Percentiles rank a stretch among this genome's conserved stretches.
Conservation (phyloP, 2,888 invertebrate genomes). For the Anticlea derivata region DNA sequence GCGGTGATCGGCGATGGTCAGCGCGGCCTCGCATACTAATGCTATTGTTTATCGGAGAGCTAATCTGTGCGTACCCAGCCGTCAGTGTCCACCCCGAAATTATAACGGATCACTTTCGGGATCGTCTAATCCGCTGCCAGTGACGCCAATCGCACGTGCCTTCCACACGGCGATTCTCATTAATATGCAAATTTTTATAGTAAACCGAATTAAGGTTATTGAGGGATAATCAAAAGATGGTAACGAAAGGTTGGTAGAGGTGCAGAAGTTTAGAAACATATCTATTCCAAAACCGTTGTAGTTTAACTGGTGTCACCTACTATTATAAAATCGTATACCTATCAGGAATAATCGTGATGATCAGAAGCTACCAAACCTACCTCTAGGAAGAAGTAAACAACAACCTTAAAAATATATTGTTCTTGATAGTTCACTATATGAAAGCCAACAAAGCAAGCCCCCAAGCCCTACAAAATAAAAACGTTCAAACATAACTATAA, state of each 20-base stretch:
- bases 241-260: constrained; percentile 5
- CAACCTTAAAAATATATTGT: neutral
- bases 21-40: constrained; percentile 83
- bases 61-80: constrained; percentile 82
- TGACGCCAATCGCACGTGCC: constrained; percentile 52
- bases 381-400: neutral
- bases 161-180: constrained; percentile 29
- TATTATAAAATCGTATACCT: no score
- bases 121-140: constrained; percentile 69
- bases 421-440: neutral
- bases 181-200: constrained; percentile 40
- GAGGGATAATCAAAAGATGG: constrained; percentile 25
- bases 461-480: constrained; percentile 35
- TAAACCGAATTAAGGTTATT: constrained; percentile 35
- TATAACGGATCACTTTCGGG: constrained; percentile 81
- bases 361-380: no score
- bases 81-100: constrained; percentile 79
- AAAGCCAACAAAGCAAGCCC: constrained; percentile 2
- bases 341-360: no score
- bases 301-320: no score
- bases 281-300: no score
- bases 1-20: constrained; percentile 79
- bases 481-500: constrained; percentile 44
- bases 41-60: constrained; percentile 84
- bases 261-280: no score